Evolutionary conservation across 2,797 vertebrate species (phyloP).

Genomic region (Aplochiton taeniatus): DNA sequence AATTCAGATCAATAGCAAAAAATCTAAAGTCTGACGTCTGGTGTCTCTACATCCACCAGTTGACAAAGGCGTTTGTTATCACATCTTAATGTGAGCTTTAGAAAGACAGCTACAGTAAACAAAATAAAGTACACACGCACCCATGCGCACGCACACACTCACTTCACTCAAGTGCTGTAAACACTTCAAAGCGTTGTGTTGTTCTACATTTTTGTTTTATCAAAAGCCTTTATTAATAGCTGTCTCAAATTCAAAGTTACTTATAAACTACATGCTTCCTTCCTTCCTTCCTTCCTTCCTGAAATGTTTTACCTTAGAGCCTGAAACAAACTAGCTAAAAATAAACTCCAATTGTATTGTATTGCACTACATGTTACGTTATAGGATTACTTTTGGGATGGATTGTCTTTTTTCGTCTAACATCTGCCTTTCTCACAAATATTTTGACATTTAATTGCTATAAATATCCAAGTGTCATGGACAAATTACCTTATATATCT

Average conservation of each 20-base stretch:
- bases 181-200: conserved; percentile 1
- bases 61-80: not conserved
- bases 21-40: conserved; percentile 19
- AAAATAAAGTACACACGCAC: not conserved
- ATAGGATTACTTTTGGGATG: too few relatives aligned
- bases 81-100: not conserved
- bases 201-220: conserved; percentile 56
- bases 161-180: not conserved
- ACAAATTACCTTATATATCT: too few relatives aligned
- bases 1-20: conserved; percentile 51
- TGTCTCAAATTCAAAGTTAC: conserved; percentile 54
- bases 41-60: conserved; percentile 33
- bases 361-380: too few relatives aligned
- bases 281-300: conserved; percentile 36
- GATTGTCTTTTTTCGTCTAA: too few relatives aligned
- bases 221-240: conserved; percentile 64
- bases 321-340: conserved; percentile 30
- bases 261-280: conserved; percentile 56
- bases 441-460: too few relatives aligned
- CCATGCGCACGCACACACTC: too few relatives aligned
- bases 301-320: conserved; percentile 14
- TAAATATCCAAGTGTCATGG: too few relatives aligned
- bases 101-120: not conserved
- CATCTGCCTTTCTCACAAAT: too few relatives aligned
- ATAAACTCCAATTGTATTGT: conserved; percentile 11